phyloP scores from a whole-genome alignment of 2,797 vertebrate genomes.

The Alca torda region DNA sequence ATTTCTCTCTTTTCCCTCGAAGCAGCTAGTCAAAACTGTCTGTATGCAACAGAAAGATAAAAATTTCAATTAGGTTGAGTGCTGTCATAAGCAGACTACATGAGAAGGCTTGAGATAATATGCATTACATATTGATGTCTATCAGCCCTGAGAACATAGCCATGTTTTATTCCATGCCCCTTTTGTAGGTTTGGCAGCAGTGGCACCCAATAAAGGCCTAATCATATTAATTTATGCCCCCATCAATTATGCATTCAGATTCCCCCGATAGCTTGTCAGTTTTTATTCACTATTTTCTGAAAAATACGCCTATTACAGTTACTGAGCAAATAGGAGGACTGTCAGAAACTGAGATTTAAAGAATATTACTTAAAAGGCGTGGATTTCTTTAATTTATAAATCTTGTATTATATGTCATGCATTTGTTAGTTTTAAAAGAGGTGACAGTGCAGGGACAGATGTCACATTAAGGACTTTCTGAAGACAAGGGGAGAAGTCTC shows the following conservation, averaged over 20 bases:
- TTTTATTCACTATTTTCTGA: conserved; percentile 87
- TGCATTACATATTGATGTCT: conserved; percentile 88
- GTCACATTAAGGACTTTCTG: conserved; percentile 79
- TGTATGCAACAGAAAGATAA: conserved; percentile 84
- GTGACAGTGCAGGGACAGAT: conserved; percentile 73
- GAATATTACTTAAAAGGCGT: conserved; percentile 85
- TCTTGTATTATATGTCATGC: conserved; percentile 78
- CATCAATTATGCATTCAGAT: conserved; percentile 95
- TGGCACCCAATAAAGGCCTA: conserved; percentile 83
- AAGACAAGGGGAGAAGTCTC: conserved; percentile 67
- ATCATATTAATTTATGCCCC: conserved; percentile 92
- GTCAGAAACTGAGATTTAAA: conserved; percentile 84
- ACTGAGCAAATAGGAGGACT: conserved; percentile 80
- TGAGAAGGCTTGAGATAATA: conserved; percentile 82
- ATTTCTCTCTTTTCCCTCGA: conserved; percentile 70
- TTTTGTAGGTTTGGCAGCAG: conserved; percentile 84
- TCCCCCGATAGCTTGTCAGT: conserved; percentile 88
- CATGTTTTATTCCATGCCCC: conserved; percentile 83
- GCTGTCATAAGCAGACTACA: conserved; percentile 81
- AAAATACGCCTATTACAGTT: conserved; percentile 85
- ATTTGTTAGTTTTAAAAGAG: conserved; percentile 78
- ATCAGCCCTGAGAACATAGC: conserved; percentile 80
- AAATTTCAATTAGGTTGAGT: conserved; percentile 85
- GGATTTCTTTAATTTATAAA: conserved; percentile 84
- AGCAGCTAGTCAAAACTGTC: conserved; percentile 79